phyloP scores from a whole-genome alignment of 2,113 vertebrate genomes.

The Mesitornis unicolor region DNA sequence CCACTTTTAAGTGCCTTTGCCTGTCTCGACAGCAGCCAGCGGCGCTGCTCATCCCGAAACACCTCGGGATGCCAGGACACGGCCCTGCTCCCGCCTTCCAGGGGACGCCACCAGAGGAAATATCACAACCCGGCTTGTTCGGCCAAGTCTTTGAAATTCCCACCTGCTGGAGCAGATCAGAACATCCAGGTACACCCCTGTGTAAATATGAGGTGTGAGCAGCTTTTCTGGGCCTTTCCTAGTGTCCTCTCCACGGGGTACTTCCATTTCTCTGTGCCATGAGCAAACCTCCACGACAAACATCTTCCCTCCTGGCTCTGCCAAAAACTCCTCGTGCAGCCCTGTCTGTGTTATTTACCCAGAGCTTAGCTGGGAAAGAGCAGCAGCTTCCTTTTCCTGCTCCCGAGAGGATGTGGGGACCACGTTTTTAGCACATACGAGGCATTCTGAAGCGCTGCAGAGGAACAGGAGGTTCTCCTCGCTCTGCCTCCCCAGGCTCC shows the following conservation, averaged over 20 bases:
- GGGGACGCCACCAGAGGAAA: background rate
- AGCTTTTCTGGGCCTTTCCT: background rate
- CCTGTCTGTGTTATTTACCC: background rate
- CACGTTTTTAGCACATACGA: rapidly evolving
- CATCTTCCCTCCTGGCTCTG: background rate
- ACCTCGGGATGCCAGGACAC: rapidly evolving
- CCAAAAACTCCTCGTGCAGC: background rate
- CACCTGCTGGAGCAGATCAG: background rate
- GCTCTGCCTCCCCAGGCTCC: background rate
- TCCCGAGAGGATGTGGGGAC: background rate
- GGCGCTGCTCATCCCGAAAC: rapidly evolving
- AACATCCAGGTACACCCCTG: rapidly evolving
- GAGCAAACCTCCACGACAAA: background rate
- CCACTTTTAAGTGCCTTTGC: background rate
- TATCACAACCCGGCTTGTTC: rapidly evolving
- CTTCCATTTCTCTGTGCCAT: background rate
- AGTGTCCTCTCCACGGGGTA: background rate
- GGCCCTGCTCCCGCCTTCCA: background rate
- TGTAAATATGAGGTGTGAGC: background rate
- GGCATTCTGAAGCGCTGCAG: background rate
- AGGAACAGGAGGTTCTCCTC: background rate
- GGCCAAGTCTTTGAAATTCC: background rate
- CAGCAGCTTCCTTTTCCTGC: background rate
- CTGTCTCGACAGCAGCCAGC: background rate
- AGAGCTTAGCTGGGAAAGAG: background rate